Conservation (phyloP, 2,888 invertebrate genomes). For the Cylindroiulus punctatus region DNA sequence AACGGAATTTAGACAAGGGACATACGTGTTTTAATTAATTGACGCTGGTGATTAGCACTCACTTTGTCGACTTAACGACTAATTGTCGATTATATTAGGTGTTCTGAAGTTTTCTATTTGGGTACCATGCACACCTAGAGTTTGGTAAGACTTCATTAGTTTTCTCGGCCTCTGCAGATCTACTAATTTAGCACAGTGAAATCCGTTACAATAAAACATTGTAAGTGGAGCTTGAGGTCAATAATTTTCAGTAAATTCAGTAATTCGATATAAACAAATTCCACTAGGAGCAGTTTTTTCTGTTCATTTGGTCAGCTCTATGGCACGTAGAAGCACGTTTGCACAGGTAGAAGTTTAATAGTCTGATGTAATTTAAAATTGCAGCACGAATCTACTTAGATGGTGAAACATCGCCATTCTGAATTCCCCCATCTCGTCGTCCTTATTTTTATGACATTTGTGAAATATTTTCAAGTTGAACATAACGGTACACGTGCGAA, state of each 20-base stretch:
- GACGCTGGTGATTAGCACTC: background rate
- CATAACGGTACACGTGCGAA: background rate
- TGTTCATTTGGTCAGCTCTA: too few species aligned
- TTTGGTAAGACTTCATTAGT: too few species aligned
- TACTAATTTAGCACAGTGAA: too few species aligned
- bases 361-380: background rate
- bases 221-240: too few species aligned
- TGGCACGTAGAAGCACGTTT: background rate
- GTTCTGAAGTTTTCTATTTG: too few species aligned
- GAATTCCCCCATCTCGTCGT: conserved; percentile 1
- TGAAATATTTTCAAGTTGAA: conserved; percentile 17
- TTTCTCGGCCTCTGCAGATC: too few species aligned
- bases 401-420: conserved; percentile 8
- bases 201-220: too few species aligned
- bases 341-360: background rate
- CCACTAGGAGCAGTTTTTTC: too few species aligned
- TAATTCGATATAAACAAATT: too few species aligned
- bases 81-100: background rate
- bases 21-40: too few species aligned
- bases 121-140: too few species aligned
- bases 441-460: conserved; percentile 25
- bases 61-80: background rate
- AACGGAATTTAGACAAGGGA: background rate
- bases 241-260: too few species aligned
- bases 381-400: background rate